Evolutionary conservation across 2,797 vertebrate genomes (phyloP).

Genomic region (Oceanodroma leucorhoa): DNA sequence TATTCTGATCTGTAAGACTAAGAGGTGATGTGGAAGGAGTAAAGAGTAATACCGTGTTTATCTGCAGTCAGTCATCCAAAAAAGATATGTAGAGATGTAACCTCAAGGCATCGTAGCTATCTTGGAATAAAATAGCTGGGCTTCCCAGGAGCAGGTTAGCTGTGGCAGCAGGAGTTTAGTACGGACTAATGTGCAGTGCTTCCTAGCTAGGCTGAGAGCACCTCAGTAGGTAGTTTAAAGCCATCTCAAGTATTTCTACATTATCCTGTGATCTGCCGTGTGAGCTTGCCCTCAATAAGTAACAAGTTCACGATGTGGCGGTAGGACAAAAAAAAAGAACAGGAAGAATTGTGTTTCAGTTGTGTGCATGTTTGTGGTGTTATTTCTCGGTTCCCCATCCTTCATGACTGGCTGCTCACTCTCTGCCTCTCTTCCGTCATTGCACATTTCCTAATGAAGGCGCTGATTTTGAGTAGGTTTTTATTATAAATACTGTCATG

Average conservation of each 20-base stretch:
- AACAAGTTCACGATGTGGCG: neutral
- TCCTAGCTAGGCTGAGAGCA: neutral
- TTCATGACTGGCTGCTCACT: neutral
- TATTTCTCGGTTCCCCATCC: neutral
- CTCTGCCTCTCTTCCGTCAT: neutral
- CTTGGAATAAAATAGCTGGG: neutral
- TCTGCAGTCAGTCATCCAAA: neutral
- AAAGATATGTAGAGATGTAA: neutral
- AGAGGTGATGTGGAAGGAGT: neutral
- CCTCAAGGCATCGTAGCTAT: neutral
- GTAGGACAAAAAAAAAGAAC: neutral
- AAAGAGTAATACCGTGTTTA: neutral
- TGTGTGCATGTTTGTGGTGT: neutral
- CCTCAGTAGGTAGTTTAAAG: neutral
- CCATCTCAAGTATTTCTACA: neutral
- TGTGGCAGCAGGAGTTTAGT: neutral
- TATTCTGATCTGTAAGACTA: neutral
- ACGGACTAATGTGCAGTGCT: neutral
- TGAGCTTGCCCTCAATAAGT: neutral
- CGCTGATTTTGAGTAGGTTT: neutral
- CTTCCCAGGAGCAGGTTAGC: neutral
- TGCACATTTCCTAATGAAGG: neutral
- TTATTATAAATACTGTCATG: neutral
- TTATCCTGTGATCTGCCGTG: neutral
- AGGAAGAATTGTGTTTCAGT: neutral